Percentiles rank a stretch among this genome's conserved stretches.
Evolutionary conservation across 2,797 vertebrate genomes (phyloP).

Genomic region (Heteromormyrus szaboi): DNA sequence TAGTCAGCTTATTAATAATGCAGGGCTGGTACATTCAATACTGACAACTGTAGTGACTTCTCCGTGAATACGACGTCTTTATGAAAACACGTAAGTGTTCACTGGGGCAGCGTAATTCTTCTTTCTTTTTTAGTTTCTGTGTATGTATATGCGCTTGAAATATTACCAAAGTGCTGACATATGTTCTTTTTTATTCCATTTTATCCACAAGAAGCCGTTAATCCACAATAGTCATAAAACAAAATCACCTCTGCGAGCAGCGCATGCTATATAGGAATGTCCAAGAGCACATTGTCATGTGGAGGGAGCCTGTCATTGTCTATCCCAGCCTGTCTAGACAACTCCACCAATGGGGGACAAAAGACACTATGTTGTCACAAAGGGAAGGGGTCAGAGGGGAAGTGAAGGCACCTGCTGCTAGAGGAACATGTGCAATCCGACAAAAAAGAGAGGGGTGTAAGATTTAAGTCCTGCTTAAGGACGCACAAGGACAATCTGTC

Average conservation of each 20-base stretch:
- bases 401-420: constrained; percentile 59
- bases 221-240: background rate
- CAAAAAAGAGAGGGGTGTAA: constrained; percentile 26
- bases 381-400: constrained; percentile 53
- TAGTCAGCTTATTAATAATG: constrained; percentile 6
- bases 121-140: background rate
- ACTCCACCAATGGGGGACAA: constrained; percentile 37
- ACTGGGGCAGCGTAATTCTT: background rate
- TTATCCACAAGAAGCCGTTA: background rate
- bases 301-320: constrained; percentile 25
- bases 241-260: background rate
- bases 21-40: background rate
- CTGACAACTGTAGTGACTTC: background rate
- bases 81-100: background rate
- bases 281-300: background rate
- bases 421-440: constrained; percentile 54
- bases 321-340: constrained; percentile 52
- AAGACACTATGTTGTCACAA: constrained; percentile 43
- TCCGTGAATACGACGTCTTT: background rate
- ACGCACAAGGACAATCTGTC: constrained; percentile 29
- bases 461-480: background rate
- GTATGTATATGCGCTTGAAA: background rate
- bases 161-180: background rate
- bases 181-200: background rate
- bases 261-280: background rate